Evolutionary conservation across 2,888 invertebrate species (phyloP).

Genomic region (Athetis lepigone): DNA sequence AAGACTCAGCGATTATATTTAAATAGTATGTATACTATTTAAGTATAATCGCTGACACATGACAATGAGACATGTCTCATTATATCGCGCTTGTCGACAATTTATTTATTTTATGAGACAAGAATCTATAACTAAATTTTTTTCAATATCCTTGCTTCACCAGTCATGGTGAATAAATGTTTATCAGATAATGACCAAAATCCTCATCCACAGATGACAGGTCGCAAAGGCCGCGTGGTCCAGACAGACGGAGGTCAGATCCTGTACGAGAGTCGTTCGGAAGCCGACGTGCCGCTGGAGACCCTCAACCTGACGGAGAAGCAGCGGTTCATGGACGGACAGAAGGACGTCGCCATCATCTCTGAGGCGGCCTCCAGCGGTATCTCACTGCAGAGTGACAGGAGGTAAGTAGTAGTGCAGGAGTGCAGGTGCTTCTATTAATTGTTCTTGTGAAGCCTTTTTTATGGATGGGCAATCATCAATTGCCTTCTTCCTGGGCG

Average conservation of each 20-base stretch:
- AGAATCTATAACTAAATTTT: too few species aligned
- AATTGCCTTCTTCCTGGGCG: too few species aligned
- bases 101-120: too few species aligned
- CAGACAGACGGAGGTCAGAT: constrained; percentile 98
- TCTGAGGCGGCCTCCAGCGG: constrained; percentile 99
- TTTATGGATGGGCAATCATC: too few species aligned
- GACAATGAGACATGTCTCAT: too few species aligned
- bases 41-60: too few species aligned
- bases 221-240: constrained; percentile 97
- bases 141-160: too few species aligned
- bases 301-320: constrained; percentile 98
- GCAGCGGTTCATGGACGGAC: constrained; percentile 98
- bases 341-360: constrained; percentile 99
- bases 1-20: too few species aligned
- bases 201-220: constrained; percentile 95
- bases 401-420: constrained; percentile 84
- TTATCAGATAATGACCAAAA: not conserved
- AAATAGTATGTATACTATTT: too few species aligned
- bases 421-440: not conserved
- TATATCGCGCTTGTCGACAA: too few species aligned
- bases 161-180: too few species aligned
- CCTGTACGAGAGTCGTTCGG: constrained; percentile 98
- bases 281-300: constrained; percentile 98
- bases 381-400: constrained; percentile 98
- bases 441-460: too few species aligned